Conservation (phyloP, 2,888 invertebrate species). For the Apomyelois bistriatella region DNA sequence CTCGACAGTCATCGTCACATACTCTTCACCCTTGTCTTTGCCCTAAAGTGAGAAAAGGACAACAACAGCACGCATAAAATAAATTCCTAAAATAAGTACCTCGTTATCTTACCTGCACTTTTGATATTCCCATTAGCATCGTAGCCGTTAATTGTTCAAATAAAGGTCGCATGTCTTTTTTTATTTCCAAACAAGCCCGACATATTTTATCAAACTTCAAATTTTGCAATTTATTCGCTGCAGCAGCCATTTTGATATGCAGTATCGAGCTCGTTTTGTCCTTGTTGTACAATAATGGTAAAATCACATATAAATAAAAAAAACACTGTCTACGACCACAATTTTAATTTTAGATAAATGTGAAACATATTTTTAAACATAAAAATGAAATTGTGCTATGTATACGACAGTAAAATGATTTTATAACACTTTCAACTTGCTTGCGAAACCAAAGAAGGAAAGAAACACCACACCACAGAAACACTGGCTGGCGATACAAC, state of each 20-base stretch:
- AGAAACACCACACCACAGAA: too few relatives aligned
- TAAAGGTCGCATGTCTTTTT: conserved; percentile 83
- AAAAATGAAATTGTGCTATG: neutral
- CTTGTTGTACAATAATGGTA: conserved; percentile 47
- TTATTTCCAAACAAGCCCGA: conserved; percentile 81
- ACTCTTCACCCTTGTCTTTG: conserved; percentile 17
- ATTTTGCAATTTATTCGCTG: conserved; percentile 48
- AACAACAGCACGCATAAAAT: conserved; percentile 31
- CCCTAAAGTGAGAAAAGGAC: conserved; percentile 58
- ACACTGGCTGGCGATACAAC: conserved; percentile 40
- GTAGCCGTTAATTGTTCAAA: conserved; percentile 83
- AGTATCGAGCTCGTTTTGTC: conserved; percentile 57
- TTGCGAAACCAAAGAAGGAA: conserved; percentile 49
- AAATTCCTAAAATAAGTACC: conserved; percentile 56
- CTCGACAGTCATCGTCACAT: conserved; percentile 45
- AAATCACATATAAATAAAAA: neutral
- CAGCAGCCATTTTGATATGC: conserved; percentile 69
- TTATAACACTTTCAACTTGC: conserved; percentile 26
- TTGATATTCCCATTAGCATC: conserved; percentile 83
- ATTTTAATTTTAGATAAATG: neutral
- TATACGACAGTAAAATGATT: neutral
- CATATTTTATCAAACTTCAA: conserved; percentile 81
- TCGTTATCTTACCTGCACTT: conserved; percentile 75
- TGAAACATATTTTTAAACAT: neutral
- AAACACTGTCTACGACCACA: neutral